A percentile compares a stretch with the other conserved stretches of the same genome.
These are phyloP conservation scores for Apteryx mantelli DNA, from an alignment of 2,113 vertebrate species.

Conservation along the genomic window DNA sequence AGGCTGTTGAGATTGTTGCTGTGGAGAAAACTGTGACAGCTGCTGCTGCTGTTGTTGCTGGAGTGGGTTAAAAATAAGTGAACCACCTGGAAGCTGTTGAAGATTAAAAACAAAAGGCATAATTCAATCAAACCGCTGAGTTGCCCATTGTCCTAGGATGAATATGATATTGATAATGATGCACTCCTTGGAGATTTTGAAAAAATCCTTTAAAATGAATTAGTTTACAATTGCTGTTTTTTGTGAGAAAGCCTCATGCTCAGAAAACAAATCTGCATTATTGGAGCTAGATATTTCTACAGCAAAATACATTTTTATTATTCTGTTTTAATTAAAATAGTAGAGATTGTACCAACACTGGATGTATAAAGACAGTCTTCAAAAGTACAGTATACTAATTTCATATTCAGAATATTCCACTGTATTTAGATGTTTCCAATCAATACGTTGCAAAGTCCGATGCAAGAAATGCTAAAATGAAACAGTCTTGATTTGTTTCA, in stretches of 20 bases:
- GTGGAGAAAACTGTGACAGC: conserved; percentile 85
- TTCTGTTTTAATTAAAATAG: not conserved
- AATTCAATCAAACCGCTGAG: not conserved
- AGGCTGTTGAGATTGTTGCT: conserved; percentile 79
- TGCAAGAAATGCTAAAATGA: not conserved
- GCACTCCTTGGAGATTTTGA: not conserved
- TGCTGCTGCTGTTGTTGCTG: conserved; percentile 86
- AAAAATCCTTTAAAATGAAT: not conserved
- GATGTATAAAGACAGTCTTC: not conserved
- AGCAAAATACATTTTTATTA: not conserved
- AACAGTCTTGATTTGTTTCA: not conserved
- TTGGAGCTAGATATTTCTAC: not conserved
- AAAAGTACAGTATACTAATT: not conserved
- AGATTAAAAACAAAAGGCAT: conserved; percentile 49
- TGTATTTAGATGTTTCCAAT: not conserved
- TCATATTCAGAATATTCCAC: not conserved
- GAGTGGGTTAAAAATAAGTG: conserved; percentile 87
- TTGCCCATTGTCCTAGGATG: not conserved
- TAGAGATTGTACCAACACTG: not conserved
- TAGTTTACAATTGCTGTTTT: not conserved
- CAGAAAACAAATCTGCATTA: not conserved
- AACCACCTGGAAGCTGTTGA: conserved; percentile 84
- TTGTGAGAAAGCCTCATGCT: not conserved
- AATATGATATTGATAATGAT: not conserved
- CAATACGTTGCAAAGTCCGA: not conserved